These are phyloP conservation scores for Orchesellides sinensis DNA, from an alignment of 2,888 invertebrate species.

Conservation along the genomic window DNA sequence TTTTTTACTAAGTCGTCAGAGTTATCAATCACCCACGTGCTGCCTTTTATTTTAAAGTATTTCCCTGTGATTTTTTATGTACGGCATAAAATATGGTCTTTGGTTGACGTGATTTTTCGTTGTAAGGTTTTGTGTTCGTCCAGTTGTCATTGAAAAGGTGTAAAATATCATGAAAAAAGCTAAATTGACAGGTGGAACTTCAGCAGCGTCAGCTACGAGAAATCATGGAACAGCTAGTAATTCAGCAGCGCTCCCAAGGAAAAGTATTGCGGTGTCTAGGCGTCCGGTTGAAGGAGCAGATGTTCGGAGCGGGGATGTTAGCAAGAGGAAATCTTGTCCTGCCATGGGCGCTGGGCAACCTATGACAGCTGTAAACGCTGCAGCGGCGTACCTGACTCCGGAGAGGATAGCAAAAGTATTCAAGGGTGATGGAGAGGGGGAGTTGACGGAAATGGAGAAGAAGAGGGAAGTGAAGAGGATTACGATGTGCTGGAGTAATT, in stretches of 20 bases:
- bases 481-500: background rate
- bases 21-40: too few species aligned
- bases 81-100: too few species aligned
- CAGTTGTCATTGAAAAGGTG: too few species aligned
- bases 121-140: too few species aligned
- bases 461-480: constrained; percentile 15
- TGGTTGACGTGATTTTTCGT: too few species aligned
- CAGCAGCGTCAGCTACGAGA: background rate
- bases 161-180: too few species aligned
- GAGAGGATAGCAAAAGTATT: constrained; percentile 28
- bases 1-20: too few species aligned
- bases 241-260: background rate
- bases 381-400: constrained; percentile 19
- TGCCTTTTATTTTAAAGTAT: too few species aligned
- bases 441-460: constrained; percentile 34
- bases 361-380: background rate
- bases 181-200: background rate
- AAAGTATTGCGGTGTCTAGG: background rate
- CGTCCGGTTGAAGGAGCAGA: constrained; percentile 6
- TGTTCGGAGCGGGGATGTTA: background rate
- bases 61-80: too few species aligned
- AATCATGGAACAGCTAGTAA: background rate
- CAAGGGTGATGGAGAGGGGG: background rate
- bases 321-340: constrained; percentile 29
- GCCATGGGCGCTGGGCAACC: background rate